Conservation (phyloP, 2,113 vertebrate genomes). For the Oreochromis niloticus region DNA sequence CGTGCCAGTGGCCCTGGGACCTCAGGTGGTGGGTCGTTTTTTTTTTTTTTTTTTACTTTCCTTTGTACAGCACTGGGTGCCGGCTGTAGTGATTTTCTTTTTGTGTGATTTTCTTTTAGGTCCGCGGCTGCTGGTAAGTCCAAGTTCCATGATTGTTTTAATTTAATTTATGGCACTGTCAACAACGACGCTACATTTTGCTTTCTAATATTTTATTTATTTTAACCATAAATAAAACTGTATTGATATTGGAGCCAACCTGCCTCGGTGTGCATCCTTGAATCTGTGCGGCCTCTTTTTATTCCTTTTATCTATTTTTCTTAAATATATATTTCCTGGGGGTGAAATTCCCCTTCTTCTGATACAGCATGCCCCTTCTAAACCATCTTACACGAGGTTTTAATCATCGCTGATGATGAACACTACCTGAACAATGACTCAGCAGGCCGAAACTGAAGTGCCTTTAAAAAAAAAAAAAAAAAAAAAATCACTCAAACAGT, state of each 20-base stretch:
- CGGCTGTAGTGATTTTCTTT: not conserved
- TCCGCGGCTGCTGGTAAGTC: not conserved
- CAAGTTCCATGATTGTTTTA: fast-evolving
- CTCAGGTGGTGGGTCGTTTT: too few species aligned
- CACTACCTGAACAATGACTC: fast-evolving
- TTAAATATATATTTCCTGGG: not conserved
- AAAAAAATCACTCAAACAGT: not conserved
- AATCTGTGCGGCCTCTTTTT: not conserved
- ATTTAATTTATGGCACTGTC: not conserved
- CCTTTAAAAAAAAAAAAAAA: not conserved
- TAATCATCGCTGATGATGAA: not conserved
- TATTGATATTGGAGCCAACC: not conserved
- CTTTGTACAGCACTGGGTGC: fast-evolving
- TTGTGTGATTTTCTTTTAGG: not conserved
- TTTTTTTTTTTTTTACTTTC: not conserved
- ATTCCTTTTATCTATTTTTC: not conserved
- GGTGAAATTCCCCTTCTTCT: not conserved
- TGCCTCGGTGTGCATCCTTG: not conserved
- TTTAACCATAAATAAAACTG: not conserved
- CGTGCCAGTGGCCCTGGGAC: too few species aligned
- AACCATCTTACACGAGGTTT: not conserved
- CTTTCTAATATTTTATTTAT: not conserved
- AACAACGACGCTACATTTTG: fast-evolving
- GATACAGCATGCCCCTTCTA: fast-evolving
- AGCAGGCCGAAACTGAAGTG: not conserved